phyloP scores from a whole-genome alignment of 2,113 vertebrate species.

The Dasyornis broadbenti region DNA sequence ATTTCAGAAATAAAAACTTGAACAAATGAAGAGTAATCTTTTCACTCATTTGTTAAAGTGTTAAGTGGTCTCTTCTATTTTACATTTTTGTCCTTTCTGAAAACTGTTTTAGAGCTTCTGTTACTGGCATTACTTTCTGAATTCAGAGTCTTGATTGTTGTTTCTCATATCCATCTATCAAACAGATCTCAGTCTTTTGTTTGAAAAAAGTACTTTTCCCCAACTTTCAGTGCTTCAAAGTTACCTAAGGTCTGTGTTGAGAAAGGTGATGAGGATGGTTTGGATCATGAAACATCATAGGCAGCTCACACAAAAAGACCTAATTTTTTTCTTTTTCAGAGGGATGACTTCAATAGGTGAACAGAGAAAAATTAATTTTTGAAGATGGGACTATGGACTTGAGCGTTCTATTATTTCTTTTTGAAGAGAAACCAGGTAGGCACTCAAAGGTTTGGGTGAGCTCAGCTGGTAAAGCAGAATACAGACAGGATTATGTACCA shows the following conservation, averaged over 20 bases:
- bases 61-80: not conserved
- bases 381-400: not conserved
- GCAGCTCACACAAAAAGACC: not conserved
- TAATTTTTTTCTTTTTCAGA: not conserved
- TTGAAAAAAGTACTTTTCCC: not conserved
- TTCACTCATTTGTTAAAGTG: not conserved
- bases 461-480: not conserved
- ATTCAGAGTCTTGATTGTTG: not conserved
- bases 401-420: not conserved
- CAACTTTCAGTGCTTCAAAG: not conserved
- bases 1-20: not conserved
- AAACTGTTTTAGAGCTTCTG: not conserved
- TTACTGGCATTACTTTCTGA: not conserved
- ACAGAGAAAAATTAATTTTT: not conserved
- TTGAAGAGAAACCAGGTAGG: not conserved
- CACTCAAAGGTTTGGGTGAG: not conserved
- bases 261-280: not conserved
- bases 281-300: not conserved
- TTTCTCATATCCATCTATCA: not conserved
- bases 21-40: not conserved
- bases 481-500: not conserved
- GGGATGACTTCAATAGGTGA: not conserved
- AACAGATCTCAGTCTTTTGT: not conserved
- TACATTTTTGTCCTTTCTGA: not conserved
- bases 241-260: not conserved